Percentiles rank a stretch among this genome's conserved stretches.
Conservation (phyloP, 1,140 invertebrate species). For the Atta cephalotes region DNA sequence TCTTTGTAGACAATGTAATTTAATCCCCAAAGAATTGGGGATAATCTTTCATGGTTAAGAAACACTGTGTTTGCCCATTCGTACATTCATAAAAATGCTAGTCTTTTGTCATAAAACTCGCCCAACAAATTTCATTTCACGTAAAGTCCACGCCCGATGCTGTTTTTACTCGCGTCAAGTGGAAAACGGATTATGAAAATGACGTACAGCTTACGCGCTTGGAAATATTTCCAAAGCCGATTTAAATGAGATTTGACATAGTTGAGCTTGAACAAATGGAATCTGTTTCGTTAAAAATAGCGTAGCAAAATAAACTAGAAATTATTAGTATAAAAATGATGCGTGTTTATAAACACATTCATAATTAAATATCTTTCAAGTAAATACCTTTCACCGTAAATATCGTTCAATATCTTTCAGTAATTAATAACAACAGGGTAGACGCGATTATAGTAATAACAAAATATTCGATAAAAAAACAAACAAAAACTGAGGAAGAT, state of each 20-base stretch:
- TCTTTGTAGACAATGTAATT: constrained; percentile 8
- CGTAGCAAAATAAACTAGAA: not conserved
- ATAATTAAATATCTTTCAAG: not conserved
- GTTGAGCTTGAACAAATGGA: not conserved
- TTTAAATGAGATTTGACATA: constrained; percentile 54
- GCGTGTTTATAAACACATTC: not conserved
- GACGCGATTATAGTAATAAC: not conserved
- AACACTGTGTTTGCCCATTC: not conserved
- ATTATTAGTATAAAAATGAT: constrained; percentile 26
- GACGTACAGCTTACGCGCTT: constrained; percentile 15
- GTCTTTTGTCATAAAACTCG: not conserved
- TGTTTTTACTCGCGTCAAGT: constrained; percentile 35
- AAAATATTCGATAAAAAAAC: constrained; percentile 16
- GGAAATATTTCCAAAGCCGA: constrained; percentile 48
- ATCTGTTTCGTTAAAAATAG: constrained; percentile 26
- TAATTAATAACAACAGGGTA: not conserved
- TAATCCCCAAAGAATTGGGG: constrained; percentile 2
- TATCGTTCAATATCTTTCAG: not conserved
- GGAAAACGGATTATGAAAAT: constrained; percentile 62
- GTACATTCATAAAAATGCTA: not conserved
- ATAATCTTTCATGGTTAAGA: constrained; percentile 36
- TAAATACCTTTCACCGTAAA: no score
- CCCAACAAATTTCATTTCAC: constrained; percentile 37
- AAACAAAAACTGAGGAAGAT: not conserved
- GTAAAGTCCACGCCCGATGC: not conserved